Conservation (phyloP, 1,140 invertebrate species). For the Diorhabda carinulata region DNA sequence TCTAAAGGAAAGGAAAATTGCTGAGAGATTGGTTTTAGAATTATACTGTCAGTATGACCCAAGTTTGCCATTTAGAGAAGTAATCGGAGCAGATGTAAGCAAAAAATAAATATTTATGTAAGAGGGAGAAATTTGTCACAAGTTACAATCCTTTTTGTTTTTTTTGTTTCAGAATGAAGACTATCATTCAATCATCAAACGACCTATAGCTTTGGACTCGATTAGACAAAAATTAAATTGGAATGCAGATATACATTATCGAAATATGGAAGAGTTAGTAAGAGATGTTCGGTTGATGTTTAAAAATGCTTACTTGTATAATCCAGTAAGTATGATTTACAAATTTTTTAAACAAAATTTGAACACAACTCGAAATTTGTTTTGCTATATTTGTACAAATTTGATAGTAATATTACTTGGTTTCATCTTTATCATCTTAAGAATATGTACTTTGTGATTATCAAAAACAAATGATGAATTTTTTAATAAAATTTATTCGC, state of each 20-base stretch:
- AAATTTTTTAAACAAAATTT: not conserved
- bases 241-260: slow-evolving; percentile 67
- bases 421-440: too few relatives aligned
- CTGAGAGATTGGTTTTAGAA: slow-evolving; percentile 80
- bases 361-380: too few relatives aligned
- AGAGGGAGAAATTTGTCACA: too few relatives aligned
- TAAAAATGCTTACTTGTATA: slow-evolving; percentile 80
- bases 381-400: too few relatives aligned
- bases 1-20: slow-evolving; percentile 62
- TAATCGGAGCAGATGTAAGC: slow-evolving; percentile 69
- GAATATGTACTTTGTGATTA: too few relatives aligned
- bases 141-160: not conserved
- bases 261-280: slow-evolving; percentile 70
- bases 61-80: slow-evolving; percentile 81
- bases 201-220: slow-evolving; percentile 79
- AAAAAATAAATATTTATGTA: not conserved
- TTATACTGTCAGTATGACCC: slow-evolving; percentile 85
- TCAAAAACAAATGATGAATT: too few relatives aligned
- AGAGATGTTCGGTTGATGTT: slow-evolving; percentile 82
- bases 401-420: too few relatives aligned
- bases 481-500: too few relatives aligned
- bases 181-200: slow-evolving; percentile 72
- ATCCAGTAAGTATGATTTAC: slow-evolving; percentile 63
- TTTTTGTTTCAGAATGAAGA: slow-evolving; percentile 60
- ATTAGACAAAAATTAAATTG: slow-evolving; percentile 75